Conservation (phyloP, 2,797 vertebrate genomes). For the Loriculus beryllinus region DNA sequence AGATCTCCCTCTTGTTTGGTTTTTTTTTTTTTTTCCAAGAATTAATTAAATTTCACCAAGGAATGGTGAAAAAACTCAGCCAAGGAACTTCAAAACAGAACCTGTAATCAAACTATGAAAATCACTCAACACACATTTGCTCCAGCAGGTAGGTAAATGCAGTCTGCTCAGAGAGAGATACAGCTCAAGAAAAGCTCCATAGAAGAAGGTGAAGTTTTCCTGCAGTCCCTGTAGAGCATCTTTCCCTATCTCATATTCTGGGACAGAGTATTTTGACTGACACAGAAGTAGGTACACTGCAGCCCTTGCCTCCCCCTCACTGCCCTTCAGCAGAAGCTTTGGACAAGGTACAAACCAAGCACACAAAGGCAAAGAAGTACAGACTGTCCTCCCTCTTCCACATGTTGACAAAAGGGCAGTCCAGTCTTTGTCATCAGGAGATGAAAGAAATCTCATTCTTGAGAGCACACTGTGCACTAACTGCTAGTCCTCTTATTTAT, state of each 20-base stretch:
- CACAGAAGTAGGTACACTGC: neutral
- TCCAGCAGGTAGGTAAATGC: neutral
- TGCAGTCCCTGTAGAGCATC: neutral
- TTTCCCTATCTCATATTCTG: neutral
- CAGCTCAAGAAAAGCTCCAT: neutral
- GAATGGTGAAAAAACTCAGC: neutral
- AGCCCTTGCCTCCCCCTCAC: neutral
- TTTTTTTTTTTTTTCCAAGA: neutral
- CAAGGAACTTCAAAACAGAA: neutral
- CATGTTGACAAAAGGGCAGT: neutral
- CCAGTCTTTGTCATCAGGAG: neutral
- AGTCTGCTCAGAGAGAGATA: neutral
- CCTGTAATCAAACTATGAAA: conserved; percentile 7
- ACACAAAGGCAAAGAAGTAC: neutral
- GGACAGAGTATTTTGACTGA: neutral
- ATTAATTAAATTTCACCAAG: conserved; percentile 24
- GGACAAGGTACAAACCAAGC: neutral
- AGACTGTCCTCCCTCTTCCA: neutral
- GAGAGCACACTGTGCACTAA: neutral
- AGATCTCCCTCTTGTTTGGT: neutral
- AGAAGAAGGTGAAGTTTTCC: neutral
- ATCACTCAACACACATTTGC: neutral
- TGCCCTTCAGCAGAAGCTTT: neutral
- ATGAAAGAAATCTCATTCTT: conserved; percentile 25
- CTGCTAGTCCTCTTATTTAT: conserved; percentile 6